Evolutionary conservation across 1,140 invertebrate genomes (phyloP).

Genomic region (Lordiphosa mommai): DNA sequence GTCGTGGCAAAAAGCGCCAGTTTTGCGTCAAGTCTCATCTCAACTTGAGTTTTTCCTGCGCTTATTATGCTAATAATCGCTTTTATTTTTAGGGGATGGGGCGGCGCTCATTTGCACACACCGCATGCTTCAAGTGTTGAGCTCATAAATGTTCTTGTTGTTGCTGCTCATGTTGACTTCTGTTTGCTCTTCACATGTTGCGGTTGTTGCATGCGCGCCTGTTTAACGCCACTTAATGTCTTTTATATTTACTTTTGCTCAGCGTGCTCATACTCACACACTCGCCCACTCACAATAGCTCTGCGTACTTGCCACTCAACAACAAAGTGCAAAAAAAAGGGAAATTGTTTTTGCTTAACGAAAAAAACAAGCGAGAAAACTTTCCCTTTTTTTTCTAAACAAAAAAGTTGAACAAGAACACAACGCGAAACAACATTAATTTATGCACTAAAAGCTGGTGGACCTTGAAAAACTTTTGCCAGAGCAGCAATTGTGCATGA

Average conservation of each 20-base stretch:
- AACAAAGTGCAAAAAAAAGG: slow-evolving; percentile 20
- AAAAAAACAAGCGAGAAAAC: slow-evolving; percentile 6
- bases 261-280: background rate
- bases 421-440: slow-evolving; percentile 54
- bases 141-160: slow-evolving; percentile 7
- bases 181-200: slow-evolving; percentile 25
- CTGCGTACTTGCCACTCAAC: slow-evolving; percentile 34
- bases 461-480: slow-evolving; percentile 41
- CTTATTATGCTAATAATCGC: slow-evolving; percentile 51
- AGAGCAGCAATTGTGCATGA: slow-evolving; percentile 38
- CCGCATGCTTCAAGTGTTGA: slow-evolving; percentile 17
- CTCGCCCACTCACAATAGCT: background rate
- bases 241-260: slow-evolving; percentile 64
- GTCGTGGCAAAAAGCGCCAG: too few species aligned
- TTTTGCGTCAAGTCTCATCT: background rate
- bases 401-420: slow-evolving; percentile 29
- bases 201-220: slow-evolving; percentile 49
- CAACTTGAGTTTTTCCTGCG: slow-evolving; percentile 11
- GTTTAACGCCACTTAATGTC: slow-evolving; percentile 74
- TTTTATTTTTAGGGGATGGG: slow-evolving; percentile 2
- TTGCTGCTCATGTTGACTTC: slow-evolving; percentile 8
- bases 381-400: slow-evolving; percentile 22
- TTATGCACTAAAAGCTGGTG: slow-evolving; percentile 37
- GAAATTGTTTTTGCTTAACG: slow-evolving; percentile 25
- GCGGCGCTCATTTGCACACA: slow-evolving; percentile 30